These are phyloP conservation scores for Eidolon helvum DNA, from an alignment of 2,113 vertebrate species.

Conservation along the genomic window DNA sequence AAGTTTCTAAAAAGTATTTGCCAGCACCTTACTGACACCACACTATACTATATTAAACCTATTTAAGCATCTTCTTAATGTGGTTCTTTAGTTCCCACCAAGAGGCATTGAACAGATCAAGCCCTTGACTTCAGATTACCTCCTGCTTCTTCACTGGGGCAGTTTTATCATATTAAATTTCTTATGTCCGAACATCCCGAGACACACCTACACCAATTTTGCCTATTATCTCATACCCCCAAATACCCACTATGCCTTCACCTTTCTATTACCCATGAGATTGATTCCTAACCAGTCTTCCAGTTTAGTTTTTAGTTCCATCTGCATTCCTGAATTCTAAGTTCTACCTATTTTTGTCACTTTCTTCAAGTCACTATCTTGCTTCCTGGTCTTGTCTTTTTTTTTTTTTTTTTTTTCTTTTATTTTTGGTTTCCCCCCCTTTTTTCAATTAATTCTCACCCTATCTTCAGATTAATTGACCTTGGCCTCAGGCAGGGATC, in stretches of 20 bases:
- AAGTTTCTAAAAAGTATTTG: not conserved
- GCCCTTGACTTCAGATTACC: not conserved
- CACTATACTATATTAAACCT: not conserved
- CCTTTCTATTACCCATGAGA: not conserved
- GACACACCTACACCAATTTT: not conserved
- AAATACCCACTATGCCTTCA: not conserved
- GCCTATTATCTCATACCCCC: not conserved
- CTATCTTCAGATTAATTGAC: not conserved
- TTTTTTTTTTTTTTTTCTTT: too few species aligned
- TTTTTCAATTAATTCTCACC: too few species aligned
- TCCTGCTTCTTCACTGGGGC: not conserved
- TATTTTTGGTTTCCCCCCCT: too few species aligned
- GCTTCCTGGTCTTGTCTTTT: not conserved
- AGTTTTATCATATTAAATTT: not conserved
- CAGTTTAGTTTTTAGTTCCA: not conserved
- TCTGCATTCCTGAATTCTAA: not conserved
- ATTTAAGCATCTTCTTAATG: not conserved
- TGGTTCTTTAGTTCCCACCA: not conserved
- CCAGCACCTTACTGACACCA: not conserved
- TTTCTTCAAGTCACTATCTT: not conserved
- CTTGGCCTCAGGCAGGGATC: not conserved
- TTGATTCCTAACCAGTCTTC: not conserved
- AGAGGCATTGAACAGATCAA: not conserved
- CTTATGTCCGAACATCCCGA: not conserved
- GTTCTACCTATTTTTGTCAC: not conserved